Evolutionary conservation across 1,140 invertebrate genomes (phyloP).

Genomic region (Palaemon carinicauda): DNA sequence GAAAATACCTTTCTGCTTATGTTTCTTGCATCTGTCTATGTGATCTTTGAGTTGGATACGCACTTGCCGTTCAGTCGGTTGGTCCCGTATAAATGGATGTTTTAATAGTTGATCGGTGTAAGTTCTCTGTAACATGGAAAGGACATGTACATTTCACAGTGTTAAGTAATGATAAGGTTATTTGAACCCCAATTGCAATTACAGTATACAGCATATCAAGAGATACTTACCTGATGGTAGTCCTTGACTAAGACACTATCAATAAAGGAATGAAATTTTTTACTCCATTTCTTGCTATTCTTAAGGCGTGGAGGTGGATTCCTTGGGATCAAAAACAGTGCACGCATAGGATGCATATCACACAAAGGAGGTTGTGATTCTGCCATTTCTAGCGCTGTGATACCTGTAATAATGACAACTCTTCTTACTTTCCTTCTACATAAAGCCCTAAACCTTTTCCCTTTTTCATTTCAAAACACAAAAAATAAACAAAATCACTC

Average conservation of each 20-base stretch:
- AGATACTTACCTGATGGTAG: conserved; percentile 55
- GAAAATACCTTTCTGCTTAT: conserved; percentile 80
- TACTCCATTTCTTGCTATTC: conserved; percentile 95
- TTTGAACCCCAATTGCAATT: not conserved
- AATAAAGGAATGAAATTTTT: conserved; percentile 88
- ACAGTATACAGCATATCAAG: too few species aligned
- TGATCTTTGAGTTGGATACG: conserved; percentile 99
- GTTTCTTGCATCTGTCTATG: conserved; percentile 96
- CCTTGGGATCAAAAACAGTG: conserved; percentile 97
- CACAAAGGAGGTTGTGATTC: conserved; percentile 98
- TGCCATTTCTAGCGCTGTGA: conserved; percentile 99
- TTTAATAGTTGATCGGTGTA: conserved; percentile 98
- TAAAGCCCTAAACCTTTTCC: too few species aligned
- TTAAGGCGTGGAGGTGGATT: conserved; percentile 96
- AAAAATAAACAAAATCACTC: not conserved
- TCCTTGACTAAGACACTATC: conserved; percentile 74
- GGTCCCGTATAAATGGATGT: conserved; percentile 97
- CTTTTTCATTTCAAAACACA: too few species aligned
- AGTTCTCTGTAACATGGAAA: conserved; percentile 81
- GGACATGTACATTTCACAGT: not conserved
- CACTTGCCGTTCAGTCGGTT: conserved; percentile 97
- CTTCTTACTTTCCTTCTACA: not conserved
- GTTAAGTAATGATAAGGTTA: not conserved
- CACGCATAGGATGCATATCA: conserved; percentile 99
- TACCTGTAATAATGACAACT: conserved; percentile 68